Evolutionary conservation across 1,140 invertebrate species (phyloP), one percentile per base, ranked within the genome.

Genomic region (Centruroides sculpturatus): DNA sequence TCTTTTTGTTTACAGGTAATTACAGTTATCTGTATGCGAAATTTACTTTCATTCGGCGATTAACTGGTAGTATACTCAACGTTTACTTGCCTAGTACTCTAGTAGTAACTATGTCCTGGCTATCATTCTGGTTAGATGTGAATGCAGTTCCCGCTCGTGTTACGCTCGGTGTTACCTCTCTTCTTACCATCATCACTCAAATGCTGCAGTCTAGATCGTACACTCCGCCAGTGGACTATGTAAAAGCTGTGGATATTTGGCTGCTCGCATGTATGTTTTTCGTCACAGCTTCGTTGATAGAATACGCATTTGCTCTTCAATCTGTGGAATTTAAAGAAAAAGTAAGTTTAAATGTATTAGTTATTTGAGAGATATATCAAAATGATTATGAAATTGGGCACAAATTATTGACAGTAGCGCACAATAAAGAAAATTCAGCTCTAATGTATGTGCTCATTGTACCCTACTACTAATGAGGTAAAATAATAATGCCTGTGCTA

Each of bases 91-190:
- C 63, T 8, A 63, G 52, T n/a, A 59, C 53, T 3, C 35, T 64
- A 46, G 59, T 64, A 10, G 63, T 64, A 5, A 49, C 52, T 6
- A 50, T 64, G 52, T 59, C 49, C 34, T 62, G 56, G 66, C 71
- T 74, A 13, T 70, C 69, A 35, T 73, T 73, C 57, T 73, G 72
- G 72, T 56, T 73, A 4, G 68, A 73, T 58, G 69, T 73, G 49
- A 71, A 74, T 36, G 64, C 67, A 6, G 71, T 71, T 2, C 72
- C 72, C 0, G 72, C 72, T 4, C 62, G 72, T 34, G 70, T 74
- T 4, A 68, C 69, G 0, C 68, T 73, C 46, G 57, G 60, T 8
- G 57, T 66, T 23, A 66, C 65, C 0, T 65, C 65, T 3, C 49
- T 66, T 10, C 57, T 66, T 4, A 66, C 65, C 10, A 49, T 67